Percentiles rank a stretch among this genome's conserved stretches.
phyloP scores from a whole-genome alignment of 2,888 invertebrate genomes.

The Pocota personata region DNA sequence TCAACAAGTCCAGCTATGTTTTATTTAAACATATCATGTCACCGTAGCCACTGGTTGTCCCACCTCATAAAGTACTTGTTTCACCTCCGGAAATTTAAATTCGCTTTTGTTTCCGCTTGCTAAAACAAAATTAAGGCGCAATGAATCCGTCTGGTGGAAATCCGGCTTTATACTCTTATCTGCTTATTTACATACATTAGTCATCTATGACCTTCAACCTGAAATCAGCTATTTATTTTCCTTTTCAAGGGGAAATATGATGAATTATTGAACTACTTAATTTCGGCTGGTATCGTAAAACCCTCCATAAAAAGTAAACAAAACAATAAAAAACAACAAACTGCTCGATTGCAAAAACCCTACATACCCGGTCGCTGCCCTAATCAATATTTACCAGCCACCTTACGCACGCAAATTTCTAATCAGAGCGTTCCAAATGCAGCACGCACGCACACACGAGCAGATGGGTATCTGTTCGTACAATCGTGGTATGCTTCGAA shows the following conservation, averaged over 20 bases:
- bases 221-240: background rate
- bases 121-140: background rate
- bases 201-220: background rate
- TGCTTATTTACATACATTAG: background rate
- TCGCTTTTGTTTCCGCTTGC: background rate
- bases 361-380: slow-evolving; percentile 32
- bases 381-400: slow-evolving; percentile 60
- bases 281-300: background rate
- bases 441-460: background rate
- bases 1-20: too few relatives aligned
- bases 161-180: background rate
- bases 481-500: background rate
- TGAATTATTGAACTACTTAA: background rate
- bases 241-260: background rate
- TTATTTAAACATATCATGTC: too few relatives aligned
- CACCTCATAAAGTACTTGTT: background rate
- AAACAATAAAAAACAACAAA: slow-evolving; percentile 5
- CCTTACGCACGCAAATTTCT: slow-evolving; percentile 63
- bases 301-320: background rate
- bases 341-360: slow-evolving; percentile 12
- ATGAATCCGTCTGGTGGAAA: background rate
- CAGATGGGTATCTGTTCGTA: background rate
- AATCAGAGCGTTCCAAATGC: slow-evolving; percentile 43
- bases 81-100: background rate
- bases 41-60: background rate